Evolutionary conservation across 1,140 invertebrate species (phyloP).

Genomic region (Drosophila orena): DNA sequence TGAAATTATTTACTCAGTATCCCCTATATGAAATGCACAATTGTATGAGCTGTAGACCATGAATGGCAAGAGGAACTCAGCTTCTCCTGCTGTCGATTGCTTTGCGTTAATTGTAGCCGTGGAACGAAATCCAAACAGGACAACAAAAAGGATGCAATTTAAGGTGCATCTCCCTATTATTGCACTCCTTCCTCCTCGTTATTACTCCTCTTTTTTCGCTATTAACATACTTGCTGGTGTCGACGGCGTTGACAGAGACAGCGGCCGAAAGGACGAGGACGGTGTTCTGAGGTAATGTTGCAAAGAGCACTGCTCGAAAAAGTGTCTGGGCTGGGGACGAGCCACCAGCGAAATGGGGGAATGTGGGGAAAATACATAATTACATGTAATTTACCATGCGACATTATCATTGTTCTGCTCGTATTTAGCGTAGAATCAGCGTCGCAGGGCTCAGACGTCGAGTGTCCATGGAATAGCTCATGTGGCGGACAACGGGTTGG

Average conservation of each 20-base stretch:
- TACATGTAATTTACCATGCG: constrained; percentile 82
- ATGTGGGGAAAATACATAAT: constrained; percentile 76
- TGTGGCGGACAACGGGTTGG: constrained; percentile 34
- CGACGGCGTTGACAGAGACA: constrained; percentile 17
- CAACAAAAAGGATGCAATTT: constrained; percentile 18
- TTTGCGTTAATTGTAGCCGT: constrained; percentile 13
- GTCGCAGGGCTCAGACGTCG: constrained; percentile 13
- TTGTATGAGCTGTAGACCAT: background rate
- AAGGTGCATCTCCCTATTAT: constrained; percentile 18
- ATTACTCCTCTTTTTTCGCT: constrained; percentile 16
- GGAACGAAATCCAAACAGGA: constrained; percentile 6
- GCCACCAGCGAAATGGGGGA: constrained; percentile 25
- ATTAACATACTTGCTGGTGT: constrained; percentile 33
- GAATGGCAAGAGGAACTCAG: no score
- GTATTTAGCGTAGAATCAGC: constrained; percentile 74
- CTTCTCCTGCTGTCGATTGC: background rate
- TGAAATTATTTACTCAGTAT: background rate
- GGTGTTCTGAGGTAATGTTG: constrained; percentile 43
- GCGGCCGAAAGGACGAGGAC: constrained; percentile 38
- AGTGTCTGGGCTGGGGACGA: constrained; percentile 6
- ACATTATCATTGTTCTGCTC: constrained; percentile 80
- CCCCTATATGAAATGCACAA: background rate
- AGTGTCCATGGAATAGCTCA: constrained; percentile 11
- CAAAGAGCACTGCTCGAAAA: constrained; percentile 9
- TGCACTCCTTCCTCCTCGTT: constrained; percentile 3